Conservation (phyloP, 2,113 vertebrate species). For the Felis chaus region DNA sequence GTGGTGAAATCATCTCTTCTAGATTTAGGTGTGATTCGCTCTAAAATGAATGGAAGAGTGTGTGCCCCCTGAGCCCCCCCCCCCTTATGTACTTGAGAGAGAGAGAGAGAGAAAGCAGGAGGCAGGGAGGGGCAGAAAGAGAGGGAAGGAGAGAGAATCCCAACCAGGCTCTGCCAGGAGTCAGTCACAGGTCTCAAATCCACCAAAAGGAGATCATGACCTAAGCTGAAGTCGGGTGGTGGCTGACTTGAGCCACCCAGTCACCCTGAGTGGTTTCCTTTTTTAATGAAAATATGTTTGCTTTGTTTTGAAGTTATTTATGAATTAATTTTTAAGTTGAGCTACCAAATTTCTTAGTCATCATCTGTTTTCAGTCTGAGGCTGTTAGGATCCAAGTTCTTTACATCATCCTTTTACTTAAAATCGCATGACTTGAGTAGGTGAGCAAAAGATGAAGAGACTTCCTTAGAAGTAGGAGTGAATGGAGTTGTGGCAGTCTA, state of each 20-base stretch:
- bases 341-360: background rate
- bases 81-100: too few relatives aligned
- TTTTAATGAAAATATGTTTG: slow-evolving; percentile 24
- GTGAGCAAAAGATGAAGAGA: background rate
- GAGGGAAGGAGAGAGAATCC: too few relatives aligned
- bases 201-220: too few relatives aligned
- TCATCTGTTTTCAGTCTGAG: background rate
- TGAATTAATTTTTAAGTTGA: background rate
- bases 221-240: too few relatives aligned
- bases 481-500: background rate
- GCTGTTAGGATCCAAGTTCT: background rate
- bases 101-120: too few relatives aligned
- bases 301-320: background rate
- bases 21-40: slow-evolving; percentile 22
- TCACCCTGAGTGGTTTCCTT: background rate
- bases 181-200: too few relatives aligned
- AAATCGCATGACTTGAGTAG: background rate
- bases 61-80: background rate
- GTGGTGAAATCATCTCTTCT: slow-evolving; percentile 8
- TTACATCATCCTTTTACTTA: background rate
- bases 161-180: too few relatives aligned
- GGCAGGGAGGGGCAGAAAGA: too few relatives aligned
- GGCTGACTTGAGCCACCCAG: too few relatives aligned
- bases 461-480: background rate
- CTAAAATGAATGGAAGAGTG: background rate